phyloP scores from a whole-genome alignment of 2,797 vertebrate genomes.

The Staurois parvus region DNA sequence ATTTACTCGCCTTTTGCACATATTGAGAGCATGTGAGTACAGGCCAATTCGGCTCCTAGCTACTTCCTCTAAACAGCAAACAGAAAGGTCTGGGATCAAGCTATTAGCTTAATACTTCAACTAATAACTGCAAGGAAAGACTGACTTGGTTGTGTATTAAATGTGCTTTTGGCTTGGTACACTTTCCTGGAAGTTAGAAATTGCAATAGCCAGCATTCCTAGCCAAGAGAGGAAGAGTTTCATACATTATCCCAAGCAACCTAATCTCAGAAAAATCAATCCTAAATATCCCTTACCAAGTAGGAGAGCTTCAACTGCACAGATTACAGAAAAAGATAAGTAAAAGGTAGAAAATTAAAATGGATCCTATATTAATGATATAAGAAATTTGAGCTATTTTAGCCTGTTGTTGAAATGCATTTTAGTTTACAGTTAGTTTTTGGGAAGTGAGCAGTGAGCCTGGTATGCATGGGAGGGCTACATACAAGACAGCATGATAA shows the following conservation, averaged over 20 bases:
- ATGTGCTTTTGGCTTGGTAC: constrained; percentile 25
- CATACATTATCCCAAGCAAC: background rate
- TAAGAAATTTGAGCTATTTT: too few relatives aligned
- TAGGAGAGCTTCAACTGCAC: background rate
- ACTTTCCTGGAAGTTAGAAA: constrained; percentile 40
- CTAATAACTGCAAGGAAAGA: constrained; percentile 13
- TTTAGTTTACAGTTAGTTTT: too few relatives aligned
- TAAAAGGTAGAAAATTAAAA: background rate
- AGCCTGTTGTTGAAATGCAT: too few relatives aligned
- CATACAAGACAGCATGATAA: background rate
- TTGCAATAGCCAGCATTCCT: background rate
- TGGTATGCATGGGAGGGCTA: background rate
- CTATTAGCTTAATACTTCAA: constrained; percentile 1
- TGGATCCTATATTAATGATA: background rate
- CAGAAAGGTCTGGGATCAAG: constrained; percentile 21
- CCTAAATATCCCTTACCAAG: background rate
- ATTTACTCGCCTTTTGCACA: constrained; percentile 30
- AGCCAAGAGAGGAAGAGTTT: constrained; percentile 25
- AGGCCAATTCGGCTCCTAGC: background rate
- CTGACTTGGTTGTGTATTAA: constrained; percentile 23
- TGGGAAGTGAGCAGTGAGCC: too few relatives aligned
- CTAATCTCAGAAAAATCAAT: constrained; percentile 3
- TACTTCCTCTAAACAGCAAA: constrained; percentile 28
- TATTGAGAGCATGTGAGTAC: background rate
- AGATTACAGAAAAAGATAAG: background rate